Conservation (phyloP, 2,113 vertebrate species). For the Ctenodactylus gundi region DNA sequence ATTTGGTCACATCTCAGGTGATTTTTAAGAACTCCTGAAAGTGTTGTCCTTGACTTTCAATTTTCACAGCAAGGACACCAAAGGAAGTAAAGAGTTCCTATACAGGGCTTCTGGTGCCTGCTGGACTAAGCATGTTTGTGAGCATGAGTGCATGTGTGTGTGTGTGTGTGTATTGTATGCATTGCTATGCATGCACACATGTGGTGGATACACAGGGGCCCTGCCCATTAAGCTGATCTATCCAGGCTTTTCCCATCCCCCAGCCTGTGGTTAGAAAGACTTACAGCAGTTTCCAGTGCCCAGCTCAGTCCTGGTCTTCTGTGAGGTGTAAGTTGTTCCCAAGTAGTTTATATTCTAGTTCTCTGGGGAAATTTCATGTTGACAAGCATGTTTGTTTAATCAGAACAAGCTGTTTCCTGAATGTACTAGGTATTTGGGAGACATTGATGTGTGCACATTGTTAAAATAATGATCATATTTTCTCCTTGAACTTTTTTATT, state of each 20-base stretch:
- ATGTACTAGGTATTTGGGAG: background rate
- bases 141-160: rapidly evolving
- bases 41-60: background rate
- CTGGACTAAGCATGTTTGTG: background rate
- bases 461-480: background rate
- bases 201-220: background rate
- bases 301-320: background rate
- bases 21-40: background rate
- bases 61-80: background rate
- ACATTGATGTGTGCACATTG: background rate
- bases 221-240: background rate
- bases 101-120: background rate
- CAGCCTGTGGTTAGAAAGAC: background rate
- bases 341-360: background rate
- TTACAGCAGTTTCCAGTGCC: background rate
- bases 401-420: conserved; percentile 12
- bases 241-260: background rate
- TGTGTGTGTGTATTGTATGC: background rate
- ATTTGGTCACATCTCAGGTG: background rate
- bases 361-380: background rate
- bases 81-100: background rate
- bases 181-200: background rate
- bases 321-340: background rate
- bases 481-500: background rate
- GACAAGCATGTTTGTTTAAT: background rate